A percentile compares a stretch with the other conserved stretches of the same genome.
Conservation (phyloP, 2,888 invertebrate genomes). For the Patella caerulea region DNA sequence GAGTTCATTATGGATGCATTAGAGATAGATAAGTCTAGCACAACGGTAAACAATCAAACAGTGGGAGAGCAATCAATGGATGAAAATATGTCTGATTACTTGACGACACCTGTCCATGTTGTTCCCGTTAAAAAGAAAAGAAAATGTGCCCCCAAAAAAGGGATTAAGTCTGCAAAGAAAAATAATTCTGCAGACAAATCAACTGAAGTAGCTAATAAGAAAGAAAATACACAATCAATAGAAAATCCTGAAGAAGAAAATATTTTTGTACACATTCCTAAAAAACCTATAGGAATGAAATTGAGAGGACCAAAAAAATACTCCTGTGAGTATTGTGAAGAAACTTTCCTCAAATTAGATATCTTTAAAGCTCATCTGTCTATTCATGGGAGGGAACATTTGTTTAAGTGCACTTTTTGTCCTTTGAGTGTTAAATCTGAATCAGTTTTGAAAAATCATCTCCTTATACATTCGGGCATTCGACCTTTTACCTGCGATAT, state of each 20-base stretch:
- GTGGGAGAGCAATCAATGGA: too few species aligned
- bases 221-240: background rate
- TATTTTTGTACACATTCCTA: background rate
- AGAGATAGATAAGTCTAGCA: too few species aligned
- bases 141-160: background rate
- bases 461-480: background rate
- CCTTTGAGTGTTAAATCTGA: background rate
- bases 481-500: background rate
- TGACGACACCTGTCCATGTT: background rate
- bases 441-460: background rate
- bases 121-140: too few species aligned
- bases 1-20: too few species aligned
- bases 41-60: background rate
- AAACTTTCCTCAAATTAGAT: background rate
- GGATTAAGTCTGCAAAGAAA: background rate
- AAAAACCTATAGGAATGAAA: too few species aligned
- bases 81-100: background rate
- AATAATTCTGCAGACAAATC: too few species aligned
- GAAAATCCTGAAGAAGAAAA: background rate
- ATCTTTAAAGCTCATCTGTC: background rate
- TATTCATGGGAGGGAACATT: background rate
- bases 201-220: background rate
- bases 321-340: background rate
- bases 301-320: too few species aligned
- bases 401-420: background rate